Percentiles rank a stretch among this genome's conserved stretches.
These are phyloP conservation scores for Neoitamus cyanurus DNA, from an alignment of 2,888 invertebrate species.

Conservation along the genomic window DNA sequence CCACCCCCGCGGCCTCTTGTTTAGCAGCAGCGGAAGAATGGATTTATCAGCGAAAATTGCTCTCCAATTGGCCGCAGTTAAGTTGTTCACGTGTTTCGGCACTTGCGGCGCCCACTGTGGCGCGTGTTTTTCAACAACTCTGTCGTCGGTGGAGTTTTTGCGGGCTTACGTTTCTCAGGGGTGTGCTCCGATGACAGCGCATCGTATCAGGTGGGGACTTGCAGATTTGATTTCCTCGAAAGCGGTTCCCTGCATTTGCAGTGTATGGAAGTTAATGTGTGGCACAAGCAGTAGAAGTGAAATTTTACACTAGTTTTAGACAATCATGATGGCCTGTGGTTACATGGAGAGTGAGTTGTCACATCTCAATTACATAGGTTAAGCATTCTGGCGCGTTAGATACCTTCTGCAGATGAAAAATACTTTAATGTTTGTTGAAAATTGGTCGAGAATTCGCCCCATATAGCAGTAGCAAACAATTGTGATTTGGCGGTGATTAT, in stretches of 20 bases:
- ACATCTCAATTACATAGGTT: not conserved
- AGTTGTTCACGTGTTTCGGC: not conserved
- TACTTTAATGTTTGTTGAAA: too few relatives aligned
- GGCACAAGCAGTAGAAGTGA: not conserved
- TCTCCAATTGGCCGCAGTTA: not conserved
- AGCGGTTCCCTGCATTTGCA: not conserved
- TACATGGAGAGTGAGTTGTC: not conserved
- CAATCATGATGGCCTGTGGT: not conserved
- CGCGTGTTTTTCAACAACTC: not conserved
- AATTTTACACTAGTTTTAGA: not conserved
- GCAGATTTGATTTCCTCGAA: not conserved
- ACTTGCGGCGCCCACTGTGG: not conserved
- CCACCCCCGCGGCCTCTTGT: not conserved
- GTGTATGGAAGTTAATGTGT: not conserved
- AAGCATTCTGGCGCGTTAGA: not conserved
- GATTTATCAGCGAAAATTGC: constrained; percentile 10
- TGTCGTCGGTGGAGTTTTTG: not conserved
- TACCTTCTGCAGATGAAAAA: not conserved
- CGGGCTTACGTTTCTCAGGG: not conserved
- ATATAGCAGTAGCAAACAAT: too few relatives aligned
- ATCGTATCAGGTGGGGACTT: not conserved
- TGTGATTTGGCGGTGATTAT: too few relatives aligned
- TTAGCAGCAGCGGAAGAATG: not conserved
- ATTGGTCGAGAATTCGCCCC: too few relatives aligned
- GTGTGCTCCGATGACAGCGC: not conserved